Evolutionary conservation across 2,113 vertebrate genomes (phyloP), one percentile per base, ranked within the genome.

Genomic region (Misgurnus anguillicaudatus): DNA sequence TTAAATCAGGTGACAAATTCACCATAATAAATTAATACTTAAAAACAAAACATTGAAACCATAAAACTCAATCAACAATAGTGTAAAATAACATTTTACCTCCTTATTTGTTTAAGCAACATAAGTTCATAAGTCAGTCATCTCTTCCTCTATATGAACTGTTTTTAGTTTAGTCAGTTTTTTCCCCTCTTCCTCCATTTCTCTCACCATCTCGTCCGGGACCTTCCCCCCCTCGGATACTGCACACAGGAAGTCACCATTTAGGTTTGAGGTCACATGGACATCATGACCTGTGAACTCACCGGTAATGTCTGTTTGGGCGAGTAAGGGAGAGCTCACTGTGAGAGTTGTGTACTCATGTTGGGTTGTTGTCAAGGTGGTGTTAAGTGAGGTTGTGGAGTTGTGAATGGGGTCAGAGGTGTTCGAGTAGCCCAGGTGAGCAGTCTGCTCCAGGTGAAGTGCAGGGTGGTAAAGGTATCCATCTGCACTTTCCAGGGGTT

Each of bases 141-240:
- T 97, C 88, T 97, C 96, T 92, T 98, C 96, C 82, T 97, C 96
- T 94, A 99, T 92, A 83, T 96, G 95, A 83, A 99, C 97, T 82
- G 95, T 98, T 82, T 99, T 96, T 90, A 99, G 94, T 93, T 99
- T 99, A 91, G 95, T 95, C 86, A 99, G 92, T 87, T 99, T 99
- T 88, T 51, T 60, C 41, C 95, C 97, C 85, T 95, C 96, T 1
- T 91, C 93, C 87, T 95, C 97, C 88, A 97, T 93, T 80, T 97
- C 95, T 85, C 60, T 19, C 45, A 57, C 53, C 53, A 78, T 39
- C 9, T 53, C 53, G 1, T 21, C 62, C n/a, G 21, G 65, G 7
- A 47, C 10, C 73, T 66, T 51, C 61, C 19, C 55, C 19, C 62
- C 24, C 6, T 80, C 82, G 45, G 77, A 63, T 24, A 19, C 41